phyloP scores from a whole-genome alignment of 2,888 invertebrate species.

The Amphipoea oculea region DNA sequence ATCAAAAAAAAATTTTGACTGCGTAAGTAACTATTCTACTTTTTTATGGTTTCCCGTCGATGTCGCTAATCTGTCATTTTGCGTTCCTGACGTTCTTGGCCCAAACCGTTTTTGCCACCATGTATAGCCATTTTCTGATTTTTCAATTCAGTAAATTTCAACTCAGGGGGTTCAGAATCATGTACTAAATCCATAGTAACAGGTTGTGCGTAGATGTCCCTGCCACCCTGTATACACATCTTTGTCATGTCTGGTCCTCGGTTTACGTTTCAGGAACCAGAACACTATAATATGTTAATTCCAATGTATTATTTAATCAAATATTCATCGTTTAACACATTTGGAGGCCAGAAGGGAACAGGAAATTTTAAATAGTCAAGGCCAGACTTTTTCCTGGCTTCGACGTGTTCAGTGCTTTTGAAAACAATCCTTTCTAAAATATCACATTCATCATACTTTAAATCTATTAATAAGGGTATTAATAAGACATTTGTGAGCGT shows the following conservation, averaged over 20 bases:
- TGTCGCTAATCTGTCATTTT: no score
- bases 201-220: not conserved
- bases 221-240: not conserved
- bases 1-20: no score
- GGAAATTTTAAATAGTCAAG: not conserved
- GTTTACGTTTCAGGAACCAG: not conserved
- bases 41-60: no score
- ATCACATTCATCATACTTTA: not conserved
- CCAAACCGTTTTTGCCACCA: no score
- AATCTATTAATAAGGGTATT: not conserved
- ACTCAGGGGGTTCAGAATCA: not conserved
- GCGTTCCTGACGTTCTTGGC: no score
- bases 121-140: no score
- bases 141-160: no score
- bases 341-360: not conserved
- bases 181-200: not conserved
- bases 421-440: not conserved
- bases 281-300: not conserved
- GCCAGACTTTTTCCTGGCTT: not conserved
- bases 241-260: not conserved
- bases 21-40: no score
- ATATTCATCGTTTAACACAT: not conserved
- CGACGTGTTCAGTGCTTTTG: not conserved
- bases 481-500: slow-evolving; percentile 67
- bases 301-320: not conserved